Percentiles rank a stretch among this genome's conserved stretches.
phyloP scores from a whole-genome alignment of 2,797 vertebrate genomes.

The Chaunax sp. region DNA sequence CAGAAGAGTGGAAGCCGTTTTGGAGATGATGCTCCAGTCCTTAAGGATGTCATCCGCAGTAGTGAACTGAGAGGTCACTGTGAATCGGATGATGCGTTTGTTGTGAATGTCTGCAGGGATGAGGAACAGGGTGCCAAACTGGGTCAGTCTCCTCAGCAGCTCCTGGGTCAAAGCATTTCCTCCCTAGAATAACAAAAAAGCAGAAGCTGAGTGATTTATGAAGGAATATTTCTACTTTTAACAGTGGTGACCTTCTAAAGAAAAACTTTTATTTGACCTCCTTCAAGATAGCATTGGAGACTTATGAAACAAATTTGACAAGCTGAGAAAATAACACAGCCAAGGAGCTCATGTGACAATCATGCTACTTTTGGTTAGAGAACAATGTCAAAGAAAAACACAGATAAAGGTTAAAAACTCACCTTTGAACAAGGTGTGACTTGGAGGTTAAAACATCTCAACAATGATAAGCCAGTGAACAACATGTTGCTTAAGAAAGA shows the following conservation, averaged over 20 bases:
- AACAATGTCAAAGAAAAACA: not conserved
- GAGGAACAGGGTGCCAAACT: slow-evolving; percentile 90
- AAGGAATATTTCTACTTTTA: slow-evolving; percentile 51
- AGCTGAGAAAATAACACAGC: not conserved
- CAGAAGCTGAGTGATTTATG: not conserved
- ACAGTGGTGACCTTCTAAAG: slow-evolving; percentile 89
- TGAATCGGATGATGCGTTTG: slow-evolving; percentile 94
- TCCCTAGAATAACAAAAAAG: slow-evolving; percentile 78
- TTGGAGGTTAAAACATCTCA: not conserved
- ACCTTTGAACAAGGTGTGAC: slow-evolving; percentile 52
- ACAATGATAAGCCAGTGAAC: slow-evolving; percentile 55
- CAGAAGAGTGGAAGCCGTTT: slow-evolving; percentile 82
- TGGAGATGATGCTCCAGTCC: slow-evolving; percentile 92
- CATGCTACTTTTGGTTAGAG: not conserved
- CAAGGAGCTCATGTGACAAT: no score
- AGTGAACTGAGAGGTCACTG: slow-evolving; percentile 95
- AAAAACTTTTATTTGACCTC: slow-evolving; percentile 87
- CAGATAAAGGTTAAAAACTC: not conserved
- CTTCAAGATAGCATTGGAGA: slow-evolving; percentile 91
- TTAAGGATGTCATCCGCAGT: slow-evolving; percentile 89
- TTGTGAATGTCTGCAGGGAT: slow-evolving; percentile 89
- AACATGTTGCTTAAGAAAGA: slow-evolving; percentile 6
- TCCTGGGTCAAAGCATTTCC: slow-evolving; percentile 92
- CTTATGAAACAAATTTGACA: slow-evolving; percentile 75
- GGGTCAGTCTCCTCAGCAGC: slow-evolving; percentile 87